Conservation (phyloP, 2,888 invertebrate species). For the Acheta domesticus region DNA sequence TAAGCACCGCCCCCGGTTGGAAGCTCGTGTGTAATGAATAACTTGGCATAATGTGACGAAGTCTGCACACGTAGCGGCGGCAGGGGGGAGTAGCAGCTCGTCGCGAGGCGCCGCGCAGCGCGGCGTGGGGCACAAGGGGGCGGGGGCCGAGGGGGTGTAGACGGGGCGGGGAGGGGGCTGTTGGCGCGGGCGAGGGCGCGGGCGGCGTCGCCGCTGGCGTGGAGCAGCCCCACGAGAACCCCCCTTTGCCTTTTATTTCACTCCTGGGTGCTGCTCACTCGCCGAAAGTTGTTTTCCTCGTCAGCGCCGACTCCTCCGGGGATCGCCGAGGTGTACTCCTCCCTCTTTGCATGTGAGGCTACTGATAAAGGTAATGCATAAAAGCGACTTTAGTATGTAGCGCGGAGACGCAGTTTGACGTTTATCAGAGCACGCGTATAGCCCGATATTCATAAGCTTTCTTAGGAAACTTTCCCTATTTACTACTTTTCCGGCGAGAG, state of each 20-base stretch:
- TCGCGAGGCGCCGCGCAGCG: too few species aligned
- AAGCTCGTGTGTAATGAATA: too few species aligned
- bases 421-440: slow-evolving; percentile 4
- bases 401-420: neutral
- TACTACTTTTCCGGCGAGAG: neutral
- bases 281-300: slow-evolving; percentile 1
- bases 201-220: too few species aligned
- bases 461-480: neutral
- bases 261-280: neutral
- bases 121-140: too few species aligned
- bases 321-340: neutral
- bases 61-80: neutral
- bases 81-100: too few species aligned
- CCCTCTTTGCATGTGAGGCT: neutral
- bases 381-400: slow-evolving; percentile 9
- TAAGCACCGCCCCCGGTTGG: too few species aligned
- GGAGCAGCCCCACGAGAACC: neutral
- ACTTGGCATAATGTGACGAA: neutral
- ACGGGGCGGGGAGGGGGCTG: too few species aligned
- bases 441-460: slow-evolving; percentile 1
- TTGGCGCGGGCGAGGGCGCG: too few species aligned
- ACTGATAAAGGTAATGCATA: slow-evolving; percentile 18
- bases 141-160: too few species aligned
- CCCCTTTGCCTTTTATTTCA: neutral
- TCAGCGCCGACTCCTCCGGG: neutral